Base-by-base conservation (phyloP, 2,888 invertebrate species). In the Altica lythri region DNA sequence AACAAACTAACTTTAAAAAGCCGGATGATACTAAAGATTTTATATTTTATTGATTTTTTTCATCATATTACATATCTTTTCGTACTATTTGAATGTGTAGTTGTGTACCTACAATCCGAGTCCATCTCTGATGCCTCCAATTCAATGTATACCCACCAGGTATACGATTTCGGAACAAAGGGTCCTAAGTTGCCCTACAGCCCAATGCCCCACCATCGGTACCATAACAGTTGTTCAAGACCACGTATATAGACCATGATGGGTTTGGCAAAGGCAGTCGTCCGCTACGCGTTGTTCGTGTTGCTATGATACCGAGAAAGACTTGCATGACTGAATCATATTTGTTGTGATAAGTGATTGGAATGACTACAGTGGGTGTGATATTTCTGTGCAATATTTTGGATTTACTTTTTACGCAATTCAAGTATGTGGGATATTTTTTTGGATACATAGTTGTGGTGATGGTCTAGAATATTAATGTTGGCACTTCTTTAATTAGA, bases 221-320 rank as follows among this genome's bases (percentile, higher is more conserved):
- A 57, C 59, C 61, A 59, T 59, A 59, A 59, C 61, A 58, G 60
- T 61, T 57, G 59, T 60, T 55, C 53, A 60, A 55, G 42, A 45
- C 53, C 51, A 53, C 58, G 56, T 61, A 61, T 61, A 61, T 61
- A 61, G 61, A 61, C 61, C 59, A 61, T 51, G 54, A 57, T 61
- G 47, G 53, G 58, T 54, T 56, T 44, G 56, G 53, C 29, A 6
- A 34, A 46, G 34, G 38, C 58, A 60, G 60, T 60, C 46, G 32
- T 16, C 27, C 51, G 49, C 47, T 48, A 48, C 14, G 10, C 50
- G 32, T 14, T 4, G 48, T 18, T 22, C 49, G 34, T 16, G 47
- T 14, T 42, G 32, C 9, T 25, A 5, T 37, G 10, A 18, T 38
- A 18, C 8, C 18, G 10, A 37, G 6, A 19, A 19, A 9, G 2